Evolutionary conservation across 2,797 vertebrate species (phyloP).

Genomic region (Enteromius trimaculatus): DNA sequence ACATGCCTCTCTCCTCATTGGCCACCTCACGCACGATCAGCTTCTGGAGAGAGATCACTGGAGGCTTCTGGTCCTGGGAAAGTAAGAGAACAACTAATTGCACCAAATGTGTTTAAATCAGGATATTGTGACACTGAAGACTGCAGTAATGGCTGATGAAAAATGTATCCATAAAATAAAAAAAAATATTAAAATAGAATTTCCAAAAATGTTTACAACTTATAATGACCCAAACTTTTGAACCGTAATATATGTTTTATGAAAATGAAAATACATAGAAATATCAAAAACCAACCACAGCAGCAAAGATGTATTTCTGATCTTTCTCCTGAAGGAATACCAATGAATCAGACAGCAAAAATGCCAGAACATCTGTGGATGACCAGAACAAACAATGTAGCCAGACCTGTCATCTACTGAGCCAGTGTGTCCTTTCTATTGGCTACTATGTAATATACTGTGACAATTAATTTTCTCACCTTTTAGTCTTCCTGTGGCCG

Average conservation of each 20-base stretch:
- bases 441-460: background rate
- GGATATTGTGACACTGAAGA: background rate
- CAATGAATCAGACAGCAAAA: constrained; percentile 89
- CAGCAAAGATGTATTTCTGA: constrained; percentile 93
- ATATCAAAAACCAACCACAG: constrained; percentile 80
- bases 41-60: constrained; percentile 92
- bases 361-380: constrained; percentile 86
- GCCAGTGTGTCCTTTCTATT: background rate
- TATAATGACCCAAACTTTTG: background rate
- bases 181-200: background rate
- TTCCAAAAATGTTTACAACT: background rate
- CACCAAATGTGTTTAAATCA: background rate
- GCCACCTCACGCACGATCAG: constrained; percentile 97
- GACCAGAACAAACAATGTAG: constrained; percentile 44
- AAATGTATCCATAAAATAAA: background rate
- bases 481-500: constrained; percentile 92
- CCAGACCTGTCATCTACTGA: background rate
- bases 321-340: constrained; percentile 98
- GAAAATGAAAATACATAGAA: background rate
- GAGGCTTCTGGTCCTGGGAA: constrained; percentile 92
- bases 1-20: constrained; percentile 95
- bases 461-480: constrained; percentile 25
- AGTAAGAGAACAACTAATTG: background rate
- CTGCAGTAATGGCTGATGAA: background rate
- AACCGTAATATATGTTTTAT: background rate